Conservation (phyloP, 1,140 invertebrate genomes). For the Belonocnema kinseyi region DNA sequence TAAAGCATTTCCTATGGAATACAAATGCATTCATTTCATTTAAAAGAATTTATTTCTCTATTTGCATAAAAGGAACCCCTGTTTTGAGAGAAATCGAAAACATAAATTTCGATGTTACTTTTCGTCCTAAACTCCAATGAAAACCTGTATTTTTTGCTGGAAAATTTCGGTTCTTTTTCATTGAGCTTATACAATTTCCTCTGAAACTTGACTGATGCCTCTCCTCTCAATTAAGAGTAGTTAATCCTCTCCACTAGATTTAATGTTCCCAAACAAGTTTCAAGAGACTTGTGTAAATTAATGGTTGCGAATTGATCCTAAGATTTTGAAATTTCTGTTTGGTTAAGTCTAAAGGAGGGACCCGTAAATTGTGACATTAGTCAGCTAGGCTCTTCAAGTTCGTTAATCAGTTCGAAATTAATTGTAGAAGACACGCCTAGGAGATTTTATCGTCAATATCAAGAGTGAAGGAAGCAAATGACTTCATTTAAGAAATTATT, state of each 20-base stretch:
- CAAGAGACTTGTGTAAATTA: conserved; percentile 1
- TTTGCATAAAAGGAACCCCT: too few species aligned
- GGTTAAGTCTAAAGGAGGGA: not conserved
- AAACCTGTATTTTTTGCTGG: too few species aligned
- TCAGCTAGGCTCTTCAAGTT: not conserved
- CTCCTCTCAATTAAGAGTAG: too few species aligned
- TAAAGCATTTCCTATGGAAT: too few species aligned
- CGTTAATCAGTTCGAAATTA: not conserved
- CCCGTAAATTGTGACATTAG: not conserved
- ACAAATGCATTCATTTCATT: too few species aligned
- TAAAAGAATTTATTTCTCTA: too few species aligned
- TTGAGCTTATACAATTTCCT: too few species aligned
- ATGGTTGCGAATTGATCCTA: not conserved
- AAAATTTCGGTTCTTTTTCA: too few species aligned
- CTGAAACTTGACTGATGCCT: too few species aligned
- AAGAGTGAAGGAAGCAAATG: not conserved
- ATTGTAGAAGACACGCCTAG: not conserved
- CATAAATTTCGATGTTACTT: too few species aligned
- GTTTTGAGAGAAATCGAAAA: too few species aligned
- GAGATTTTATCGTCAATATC: not conserved
- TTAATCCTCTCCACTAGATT: not conserved
- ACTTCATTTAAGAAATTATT: conserved; percentile 34
- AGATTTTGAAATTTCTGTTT: not conserved
- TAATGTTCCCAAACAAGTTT: conserved; percentile 19
- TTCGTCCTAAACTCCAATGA: too few species aligned